phyloP scores from a whole-genome alignment of 1,140 invertebrate genomes.

The Ooceraea biroi region DNA sequence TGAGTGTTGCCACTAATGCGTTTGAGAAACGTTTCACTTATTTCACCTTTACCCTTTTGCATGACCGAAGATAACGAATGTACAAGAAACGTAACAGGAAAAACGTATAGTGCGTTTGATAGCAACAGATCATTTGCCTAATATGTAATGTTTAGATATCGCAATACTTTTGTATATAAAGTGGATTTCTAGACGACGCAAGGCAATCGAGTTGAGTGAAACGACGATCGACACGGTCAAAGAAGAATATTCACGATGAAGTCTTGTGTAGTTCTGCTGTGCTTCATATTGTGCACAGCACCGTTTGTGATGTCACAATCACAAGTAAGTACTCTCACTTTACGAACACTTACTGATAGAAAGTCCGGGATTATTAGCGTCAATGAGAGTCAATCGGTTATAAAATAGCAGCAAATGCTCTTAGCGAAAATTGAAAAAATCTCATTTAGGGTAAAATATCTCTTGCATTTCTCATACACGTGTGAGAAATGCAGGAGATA shows the following conservation, averaged over 20 bases:
- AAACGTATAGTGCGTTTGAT: conserved; percentile 30
- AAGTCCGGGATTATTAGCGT: conserved; percentile 8
- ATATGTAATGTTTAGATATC: conserved; percentile 26
- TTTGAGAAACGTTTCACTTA: neutral
- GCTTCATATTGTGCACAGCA: neutral
- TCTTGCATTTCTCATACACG: neutral
- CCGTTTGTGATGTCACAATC: conserved; percentile 22
- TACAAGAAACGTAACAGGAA: conserved; percentile 20
- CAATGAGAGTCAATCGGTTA: neutral
- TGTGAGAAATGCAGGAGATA: too few species aligned
- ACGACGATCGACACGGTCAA: conserved; percentile 37
- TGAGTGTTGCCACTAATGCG: conserved; percentile 7
- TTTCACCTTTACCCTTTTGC: conserved; percentile 31
- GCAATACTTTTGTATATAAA: conserved; percentile 56
- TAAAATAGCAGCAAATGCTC: neutral
- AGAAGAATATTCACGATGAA: conserved; percentile 46
- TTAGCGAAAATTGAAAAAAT: neutral
- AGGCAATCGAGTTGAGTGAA: conserved; percentile 19
- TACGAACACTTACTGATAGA: neutral
- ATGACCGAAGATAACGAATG: conserved; percentile 39
- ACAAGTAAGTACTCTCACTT: conserved; percentile 41
- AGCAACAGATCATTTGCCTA: conserved; percentile 45
- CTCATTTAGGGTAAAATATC: neutral
- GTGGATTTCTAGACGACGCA: conserved; percentile 29
- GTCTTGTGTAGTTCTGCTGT: conserved; percentile 35